Evolutionary conservation across 1,140 invertebrate genomes (phyloP).

Genomic region (Campoletis sonorensis): DNA sequence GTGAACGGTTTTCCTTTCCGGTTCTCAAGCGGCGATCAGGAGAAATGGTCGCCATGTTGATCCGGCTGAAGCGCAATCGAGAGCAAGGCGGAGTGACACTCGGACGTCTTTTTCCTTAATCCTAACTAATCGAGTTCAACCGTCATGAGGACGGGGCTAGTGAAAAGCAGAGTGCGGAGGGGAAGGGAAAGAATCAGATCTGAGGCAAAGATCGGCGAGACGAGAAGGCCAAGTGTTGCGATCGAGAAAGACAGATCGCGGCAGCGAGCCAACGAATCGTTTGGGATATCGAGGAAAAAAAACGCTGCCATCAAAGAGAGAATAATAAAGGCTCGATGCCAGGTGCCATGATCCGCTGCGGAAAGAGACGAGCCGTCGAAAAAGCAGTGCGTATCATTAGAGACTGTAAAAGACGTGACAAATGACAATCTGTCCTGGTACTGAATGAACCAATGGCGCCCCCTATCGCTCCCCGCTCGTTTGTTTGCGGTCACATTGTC

Average conservation of each 20-base stretch:
- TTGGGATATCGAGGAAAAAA: conserved; percentile 19
- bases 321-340: conserved; percentile 65
- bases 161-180: not conserved
- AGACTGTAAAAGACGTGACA: conserved; percentile 75
- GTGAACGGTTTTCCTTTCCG: conserved; percentile 31
- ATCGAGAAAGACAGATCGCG: conserved; percentile 4
- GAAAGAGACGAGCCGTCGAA: conserved; percentile 66
- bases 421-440: conserved; percentile 74
- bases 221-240: no score
- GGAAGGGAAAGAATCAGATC: not conserved
- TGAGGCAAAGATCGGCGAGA: no score
- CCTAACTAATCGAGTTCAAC: conserved; percentile 75
- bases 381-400: conserved; percentile 76
- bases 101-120: conserved; percentile 64
- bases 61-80: conserved; percentile 26
- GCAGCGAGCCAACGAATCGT: conserved; percentile 45
- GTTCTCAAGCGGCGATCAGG: conserved; percentile 19
- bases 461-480: conserved; percentile 74
- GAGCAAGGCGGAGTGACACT: not conserved
- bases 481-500: conserved; percentile 76
- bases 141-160: conserved; percentile 53
- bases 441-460: conserved; percentile 74
- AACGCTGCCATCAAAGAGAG: conserved; percentile 43
- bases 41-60: not conserved
- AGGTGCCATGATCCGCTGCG: conserved; percentile 66